phyloP scores from a whole-genome alignment of 2,888 invertebrate genomes.

The Crossocerus cetratus region DNA sequence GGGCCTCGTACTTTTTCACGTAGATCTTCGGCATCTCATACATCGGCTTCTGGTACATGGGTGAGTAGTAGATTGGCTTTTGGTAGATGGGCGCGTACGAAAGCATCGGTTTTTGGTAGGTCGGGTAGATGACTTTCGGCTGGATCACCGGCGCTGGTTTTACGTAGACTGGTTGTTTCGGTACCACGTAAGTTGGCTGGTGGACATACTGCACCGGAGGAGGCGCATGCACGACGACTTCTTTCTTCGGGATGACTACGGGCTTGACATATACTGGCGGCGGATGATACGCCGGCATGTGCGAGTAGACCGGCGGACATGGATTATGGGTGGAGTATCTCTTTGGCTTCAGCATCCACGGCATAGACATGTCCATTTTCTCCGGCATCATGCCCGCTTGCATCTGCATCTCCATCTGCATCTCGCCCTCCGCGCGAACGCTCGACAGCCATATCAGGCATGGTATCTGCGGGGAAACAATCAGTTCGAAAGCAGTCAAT shows the following conservation, averaged over 20 bases:
- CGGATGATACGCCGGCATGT: slow-evolving; percentile 50
- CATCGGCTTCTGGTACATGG: slow-evolving; percentile 63
- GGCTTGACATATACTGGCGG: slow-evolving; percentile 57
- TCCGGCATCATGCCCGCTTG: slow-evolving; percentile 36
- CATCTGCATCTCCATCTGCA: slow-evolving; percentile 53
- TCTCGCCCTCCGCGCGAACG: slow-evolving; percentile 58
- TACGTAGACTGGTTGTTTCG: slow-evolving; percentile 59
- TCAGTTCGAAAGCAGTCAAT: background rate
- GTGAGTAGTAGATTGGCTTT: slow-evolving; percentile 51
- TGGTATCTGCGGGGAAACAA: slow-evolving; percentile 56
- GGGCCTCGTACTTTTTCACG: slow-evolving; percentile 52
- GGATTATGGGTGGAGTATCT: slow-evolving; percentile 65
- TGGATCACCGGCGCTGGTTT: slow-evolving; percentile 51
- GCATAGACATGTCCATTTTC: slow-evolving; percentile 38
- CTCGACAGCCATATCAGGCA: slow-evolving; percentile 68
- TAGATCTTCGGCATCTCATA: slow-evolving; percentile 49
- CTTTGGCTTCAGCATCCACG: slow-evolving; percentile 60
- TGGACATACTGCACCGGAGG: slow-evolving; percentile 57
- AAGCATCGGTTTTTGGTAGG: slow-evolving; percentile 34
- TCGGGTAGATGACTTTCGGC: slow-evolving; percentile 43
- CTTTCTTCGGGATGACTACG: slow-evolving; percentile 54
- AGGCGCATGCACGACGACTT: slow-evolving; percentile 33
- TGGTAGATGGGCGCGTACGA: slow-evolving; percentile 39
- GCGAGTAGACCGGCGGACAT: slow-evolving; percentile 65
- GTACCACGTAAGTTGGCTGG: slow-evolving; percentile 52